Evolutionary conservation across 2,113 vertebrate genomes (phyloP).

Genomic region (Pogona vitticeps): DNA sequence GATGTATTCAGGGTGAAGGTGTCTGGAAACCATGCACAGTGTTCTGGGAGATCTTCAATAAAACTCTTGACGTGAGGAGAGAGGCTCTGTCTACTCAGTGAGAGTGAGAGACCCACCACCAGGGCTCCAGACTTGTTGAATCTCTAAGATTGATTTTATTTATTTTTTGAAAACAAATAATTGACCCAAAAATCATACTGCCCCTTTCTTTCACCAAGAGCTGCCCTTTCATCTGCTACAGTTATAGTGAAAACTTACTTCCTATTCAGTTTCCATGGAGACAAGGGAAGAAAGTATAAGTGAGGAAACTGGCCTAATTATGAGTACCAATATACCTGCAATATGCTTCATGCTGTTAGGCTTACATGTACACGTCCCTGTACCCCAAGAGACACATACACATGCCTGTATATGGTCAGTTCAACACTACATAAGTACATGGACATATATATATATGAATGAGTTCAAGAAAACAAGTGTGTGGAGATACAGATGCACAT

Average conservation of each 20-base stretch:
- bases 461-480: not conserved
- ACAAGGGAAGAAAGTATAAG: slow-evolving; percentile 40
- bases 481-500: not conserved
- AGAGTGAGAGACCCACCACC: not conserved
- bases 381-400: not conserved
- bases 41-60: not conserved
- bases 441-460: no score
- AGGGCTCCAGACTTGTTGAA: not conserved
- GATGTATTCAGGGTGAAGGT: no score
- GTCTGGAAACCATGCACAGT: not conserved
- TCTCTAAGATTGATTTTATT: not conserved
- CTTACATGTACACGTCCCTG: not conserved
- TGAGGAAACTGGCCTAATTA: not conserved
- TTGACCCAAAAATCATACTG: not conserved
- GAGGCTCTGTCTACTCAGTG: not conserved
- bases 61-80: not conserved
- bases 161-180: not conserved
- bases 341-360: not conserved
- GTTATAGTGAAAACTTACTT: slow-evolving; percentile 19
- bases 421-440: not conserved
- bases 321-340: not conserved
- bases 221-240: slow-evolving; percentile 49
- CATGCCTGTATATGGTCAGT: not conserved
- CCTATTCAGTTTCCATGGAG: slow-evolving; percentile 78
- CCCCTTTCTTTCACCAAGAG: slow-evolving; percentile 52